Base-by-base conservation (phyloP, 2,797 vertebrate genomes). In the Eospalax fontanierii region DNA sequence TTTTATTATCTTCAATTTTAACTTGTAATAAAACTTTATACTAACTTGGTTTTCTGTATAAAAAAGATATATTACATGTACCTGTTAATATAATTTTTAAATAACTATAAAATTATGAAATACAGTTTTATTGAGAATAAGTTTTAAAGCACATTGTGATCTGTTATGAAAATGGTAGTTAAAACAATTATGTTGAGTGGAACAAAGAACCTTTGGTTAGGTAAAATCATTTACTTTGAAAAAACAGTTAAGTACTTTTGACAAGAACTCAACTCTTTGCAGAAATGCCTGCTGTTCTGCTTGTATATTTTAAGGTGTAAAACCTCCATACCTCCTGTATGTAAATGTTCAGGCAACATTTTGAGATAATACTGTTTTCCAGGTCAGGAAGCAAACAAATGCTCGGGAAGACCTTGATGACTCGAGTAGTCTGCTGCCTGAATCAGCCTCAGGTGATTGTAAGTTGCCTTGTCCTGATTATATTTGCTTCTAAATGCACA, bases 331-430 rank as follows among this genome's bases (percentile, higher is more conserved):
- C 9, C 75, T 80, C 71, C 11, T 68, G 84, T 74, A 30, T 89
- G 7, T 87, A 28, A 70, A 65, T 87, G 88, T 89, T 50, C 68
- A 6, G 38, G 35, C 19, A 2, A 30, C 19, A 65, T 78, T 91
- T 88, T 75, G 65, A 79, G 79, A 33, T 38, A 14, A 0, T 61
- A 0, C 33, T 91, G n/a, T 94, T 24, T 22, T 89, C 75, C 96
- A 99, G 99, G 97, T 97, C 26, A 59, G 65, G 28, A 94, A 94
- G 19, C 24, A 98, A 43, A 91, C 97, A 76, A 97, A 97, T 92
- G 95, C 98, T 96, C 90, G 96, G 9, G 98, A 98, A 97, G 98
- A 99, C 97, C 98, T 99, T 81, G 99, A 99, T 94, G 99, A 99
- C 73, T 98, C 99, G 89, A 99, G 98, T 71, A 5, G 11, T 11